Conservation (phyloP, 2,888 invertebrate species). For the Phortica okadai region DNA sequence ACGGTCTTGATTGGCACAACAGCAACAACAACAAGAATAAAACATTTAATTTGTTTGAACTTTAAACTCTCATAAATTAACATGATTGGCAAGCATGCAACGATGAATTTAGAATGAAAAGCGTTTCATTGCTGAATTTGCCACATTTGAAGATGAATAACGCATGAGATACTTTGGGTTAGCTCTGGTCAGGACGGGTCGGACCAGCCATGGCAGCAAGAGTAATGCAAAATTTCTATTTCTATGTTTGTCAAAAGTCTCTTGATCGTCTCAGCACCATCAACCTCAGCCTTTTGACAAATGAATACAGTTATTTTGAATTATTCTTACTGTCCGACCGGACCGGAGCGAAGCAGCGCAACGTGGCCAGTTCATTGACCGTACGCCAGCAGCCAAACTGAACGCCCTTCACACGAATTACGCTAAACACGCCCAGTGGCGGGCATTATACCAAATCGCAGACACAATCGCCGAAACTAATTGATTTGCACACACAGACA, state of each 20-base stretch:
- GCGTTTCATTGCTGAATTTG: background rate
- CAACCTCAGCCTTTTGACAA: slow-evolving; percentile 24
- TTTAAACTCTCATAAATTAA: background rate
- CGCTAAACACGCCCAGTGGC: slow-evolving; percentile 26
- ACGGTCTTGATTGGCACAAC: background rate
- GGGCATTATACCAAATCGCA: slow-evolving; percentile 27
- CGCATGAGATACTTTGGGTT: too few species aligned
- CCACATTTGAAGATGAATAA: slow-evolving; percentile 31
- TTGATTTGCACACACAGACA: slow-evolving; percentile 26
- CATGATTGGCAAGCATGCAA: background rate
- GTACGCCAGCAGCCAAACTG: slow-evolving; percentile 5
- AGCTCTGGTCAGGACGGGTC: too few species aligned
- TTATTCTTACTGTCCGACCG: background rate
- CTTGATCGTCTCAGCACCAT: background rate
- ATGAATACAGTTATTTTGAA: background rate
- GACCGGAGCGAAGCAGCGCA: background rate
- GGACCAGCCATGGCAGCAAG: too few species aligned
- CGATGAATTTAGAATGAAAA: background rate
- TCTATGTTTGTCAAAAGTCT: too few species aligned
- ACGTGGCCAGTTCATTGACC: slow-evolving; percentile 22
- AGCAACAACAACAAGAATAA: background rate
- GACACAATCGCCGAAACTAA: slow-evolving; percentile 33
- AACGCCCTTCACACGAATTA: slow-evolving; percentile 32
- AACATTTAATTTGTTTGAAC: slow-evolving; percentile 7
- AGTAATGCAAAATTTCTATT: too few species aligned